Conservation (phyloP, 1,140 invertebrate species). For the Halictus rubicundus region DNA sequence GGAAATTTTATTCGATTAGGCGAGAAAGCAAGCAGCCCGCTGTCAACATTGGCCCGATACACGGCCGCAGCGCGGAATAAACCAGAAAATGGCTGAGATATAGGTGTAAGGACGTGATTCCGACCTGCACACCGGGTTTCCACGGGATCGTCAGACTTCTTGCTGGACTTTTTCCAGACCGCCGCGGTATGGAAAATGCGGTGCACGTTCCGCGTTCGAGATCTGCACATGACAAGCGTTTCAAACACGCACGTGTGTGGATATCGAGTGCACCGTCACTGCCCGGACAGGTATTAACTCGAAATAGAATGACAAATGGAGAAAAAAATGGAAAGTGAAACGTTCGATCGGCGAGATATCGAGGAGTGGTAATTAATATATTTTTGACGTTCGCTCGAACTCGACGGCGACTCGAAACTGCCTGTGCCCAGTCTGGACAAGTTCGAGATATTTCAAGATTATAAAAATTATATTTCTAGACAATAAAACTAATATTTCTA, state of each 20-base stretch:
- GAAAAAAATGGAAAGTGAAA: background rate
- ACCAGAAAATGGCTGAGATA: background rate
- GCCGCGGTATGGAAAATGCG: constrained; percentile 10
- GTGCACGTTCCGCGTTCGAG: constrained; percentile 28
- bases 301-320: background rate
- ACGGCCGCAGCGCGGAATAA: constrained; percentile 28
- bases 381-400: background rate
- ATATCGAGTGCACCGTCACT: constrained; percentile 11
- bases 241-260: constrained; percentile 10
- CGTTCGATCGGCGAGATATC: no score
- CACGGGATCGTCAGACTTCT: constrained; percentile 7
- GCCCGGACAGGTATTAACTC: background rate
- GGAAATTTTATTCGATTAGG: no score
- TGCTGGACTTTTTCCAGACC: constrained; percentile 12
- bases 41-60: constrained; percentile 16
- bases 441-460: no score
- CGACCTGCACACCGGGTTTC: background rate
- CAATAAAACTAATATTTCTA: no score
- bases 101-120: background rate
- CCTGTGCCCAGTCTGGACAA: no score
- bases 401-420: no score
- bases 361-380: background rate
- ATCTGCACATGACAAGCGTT: constrained; percentile 46
- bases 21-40: no score
- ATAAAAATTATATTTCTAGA: no score